Percentiles rank a stretch among this genome's conserved stretches.
These are phyloP conservation scores for Cyprinodon diabolis DNA, from an alignment of 2,797 vertebrate species.

Conservation along the genomic window DNA sequence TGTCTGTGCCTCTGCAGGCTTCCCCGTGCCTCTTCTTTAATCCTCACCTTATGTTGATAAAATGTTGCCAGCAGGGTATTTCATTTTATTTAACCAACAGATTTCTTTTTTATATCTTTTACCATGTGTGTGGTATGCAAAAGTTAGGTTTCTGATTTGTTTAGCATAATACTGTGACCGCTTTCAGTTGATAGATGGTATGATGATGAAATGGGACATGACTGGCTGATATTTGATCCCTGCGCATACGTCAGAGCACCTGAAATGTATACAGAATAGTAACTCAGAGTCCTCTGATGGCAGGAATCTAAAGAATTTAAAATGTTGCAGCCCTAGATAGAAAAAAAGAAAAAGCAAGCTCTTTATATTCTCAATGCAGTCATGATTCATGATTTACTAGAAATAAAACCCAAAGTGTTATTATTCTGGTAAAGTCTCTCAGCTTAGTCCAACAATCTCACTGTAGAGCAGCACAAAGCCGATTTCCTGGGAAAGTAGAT, in stretches of 20 bases:
- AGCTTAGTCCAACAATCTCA: conserved; percentile 44
- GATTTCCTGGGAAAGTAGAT: conserved; percentile 49
- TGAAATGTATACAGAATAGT: conserved; percentile 43
- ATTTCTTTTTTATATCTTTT: neutral
- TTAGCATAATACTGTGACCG: neutral
- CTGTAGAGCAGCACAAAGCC: conserved; percentile 29
- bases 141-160: neutral
- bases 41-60: conserved; percentile 9
- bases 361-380: conserved; percentile 22
- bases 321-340: conserved; percentile 17
- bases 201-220: conserved; percentile 16
- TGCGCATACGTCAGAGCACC: conserved; percentile 36
- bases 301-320: conserved; percentile 49
- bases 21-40: conserved; percentile 42
- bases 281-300: conserved; percentile 11
- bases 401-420: conserved; percentile 53
- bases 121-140: neutral
- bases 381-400: conserved; percentile 27
- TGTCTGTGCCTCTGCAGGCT: conserved; percentile 33
- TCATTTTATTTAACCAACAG: neutral
- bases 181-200: neutral
- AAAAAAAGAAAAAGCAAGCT: conserved; percentile 26
- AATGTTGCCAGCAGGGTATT: neutral
- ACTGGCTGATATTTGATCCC: conserved; percentile 33
- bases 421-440: conserved; percentile 26